These are phyloP conservation scores for Vultur gryphus DNA, from an alignment of 2,797 vertebrate genomes.

Conservation along the genomic window DNA sequence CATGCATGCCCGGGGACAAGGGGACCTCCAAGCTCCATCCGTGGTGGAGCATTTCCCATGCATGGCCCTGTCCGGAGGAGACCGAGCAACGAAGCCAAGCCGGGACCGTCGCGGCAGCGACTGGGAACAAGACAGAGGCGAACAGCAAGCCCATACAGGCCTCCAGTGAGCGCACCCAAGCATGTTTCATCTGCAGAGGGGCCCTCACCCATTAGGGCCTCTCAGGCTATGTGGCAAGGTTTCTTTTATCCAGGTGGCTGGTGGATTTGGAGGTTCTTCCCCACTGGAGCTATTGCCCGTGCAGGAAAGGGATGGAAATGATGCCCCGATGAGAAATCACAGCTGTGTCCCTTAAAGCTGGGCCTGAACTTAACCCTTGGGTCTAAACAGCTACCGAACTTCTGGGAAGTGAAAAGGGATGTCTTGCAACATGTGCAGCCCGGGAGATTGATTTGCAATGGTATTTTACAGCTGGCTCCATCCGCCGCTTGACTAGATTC, in stretches of 20 bases:
- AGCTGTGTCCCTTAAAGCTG: not conserved
- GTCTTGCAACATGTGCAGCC: not conserved
- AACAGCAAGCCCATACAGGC: not conserved
- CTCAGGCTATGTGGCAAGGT: not conserved
- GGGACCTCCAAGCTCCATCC: not conserved
- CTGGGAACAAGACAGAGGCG: not conserved
- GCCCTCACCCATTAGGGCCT: not conserved
- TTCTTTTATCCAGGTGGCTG: not conserved
- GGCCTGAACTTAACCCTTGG: not conserved
- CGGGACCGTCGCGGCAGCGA: accelerated
- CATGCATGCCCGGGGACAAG: accelerated
- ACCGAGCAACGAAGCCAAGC: not conserved
- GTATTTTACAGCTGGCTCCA: not conserved
- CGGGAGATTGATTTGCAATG: not conserved
- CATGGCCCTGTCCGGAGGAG: not conserved
- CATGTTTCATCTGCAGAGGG: not conserved
- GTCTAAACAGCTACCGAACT: not conserved
- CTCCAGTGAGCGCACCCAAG: not conserved
- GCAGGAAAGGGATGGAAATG: not conserved
- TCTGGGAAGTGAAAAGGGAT: not conserved
- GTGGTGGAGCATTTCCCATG: not conserved
- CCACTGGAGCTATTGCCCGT: not conserved
- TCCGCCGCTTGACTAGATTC: not conserved
- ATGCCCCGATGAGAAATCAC: not conserved
- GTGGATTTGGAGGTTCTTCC: not conserved